Base-by-base conservation (phyloP, 2,888 invertebrate genomes). In the Argynnis bischoffii region DNA sequence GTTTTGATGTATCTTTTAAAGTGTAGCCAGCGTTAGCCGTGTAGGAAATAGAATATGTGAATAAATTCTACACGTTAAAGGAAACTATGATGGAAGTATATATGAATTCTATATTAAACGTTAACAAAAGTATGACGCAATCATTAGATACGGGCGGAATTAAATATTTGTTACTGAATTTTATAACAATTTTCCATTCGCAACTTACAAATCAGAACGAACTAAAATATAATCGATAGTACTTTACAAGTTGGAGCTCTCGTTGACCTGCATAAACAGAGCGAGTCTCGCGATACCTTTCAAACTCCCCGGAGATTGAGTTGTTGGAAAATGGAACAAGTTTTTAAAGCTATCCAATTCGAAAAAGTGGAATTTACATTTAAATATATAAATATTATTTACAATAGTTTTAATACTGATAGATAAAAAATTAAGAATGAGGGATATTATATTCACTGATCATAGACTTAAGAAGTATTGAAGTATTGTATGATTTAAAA, bases 251-350 rank as follows among this genome's bases (percentile, higher is more conserved):
- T 71, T 67, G 63, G 66, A 69, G 64, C 69, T 71, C 67, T 66
- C 64, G 71, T 67, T 71, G 71, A 69, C 71, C 71, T 67, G 71
- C 64, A 69, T 71, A 67, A 65, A 64, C 64, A 69, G 63, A 69
- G 66, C 66, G 60, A 60, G 66, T 66, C 66, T 67, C 61, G 64
- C 64, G 64, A 72, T 65, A 67, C 64, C 66, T 71, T 69, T 66
- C 69, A 67, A 71, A 71, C 67, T 65, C 67, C 65, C 65, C 65
- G 46, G 67, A 70, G 67, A 67, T 67, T 63, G 67, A 63, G 67
- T 63, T 67, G 67, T 31, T 65, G 41, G 67, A 63, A 65, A 70
- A 65, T 70, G 67, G 65, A 70, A 63, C 70, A 67, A 70, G 55
- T 70, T 70, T n/a, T 70, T 67, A 65, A 70, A 65, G 67, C 65